Percentiles rank a stretch among this genome's conserved stretches.
Conservation (phyloP, 2,888 invertebrate genomes). For the Hyles lineata region DNA sequence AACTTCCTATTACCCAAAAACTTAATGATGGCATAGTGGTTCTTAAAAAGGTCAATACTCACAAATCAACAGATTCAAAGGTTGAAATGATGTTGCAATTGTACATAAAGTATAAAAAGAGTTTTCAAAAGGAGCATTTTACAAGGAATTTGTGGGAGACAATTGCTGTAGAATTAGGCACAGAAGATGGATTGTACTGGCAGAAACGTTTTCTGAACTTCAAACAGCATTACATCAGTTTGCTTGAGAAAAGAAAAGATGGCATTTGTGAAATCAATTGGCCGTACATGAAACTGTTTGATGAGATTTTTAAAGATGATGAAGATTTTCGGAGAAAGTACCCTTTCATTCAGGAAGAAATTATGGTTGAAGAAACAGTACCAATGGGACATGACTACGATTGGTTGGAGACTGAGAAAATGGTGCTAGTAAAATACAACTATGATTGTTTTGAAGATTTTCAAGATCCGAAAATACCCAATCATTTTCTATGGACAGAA, state of each 20-base stretch:
- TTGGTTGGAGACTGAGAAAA: constrained; percentile 69
- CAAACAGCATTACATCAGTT: constrained; percentile 72
- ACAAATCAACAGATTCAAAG: constrained; percentile 54
- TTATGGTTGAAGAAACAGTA: constrained; percentile 31
- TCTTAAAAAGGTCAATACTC: constrained; percentile 52
- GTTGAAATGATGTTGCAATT: constrained; percentile 67
- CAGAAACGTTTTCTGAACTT: constrained; percentile 74
- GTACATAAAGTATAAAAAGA: constrained; percentile 67
- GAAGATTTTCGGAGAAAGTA: constrained; percentile 64
- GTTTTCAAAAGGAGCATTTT: constrained; percentile 58
- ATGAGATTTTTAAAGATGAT: constrained; percentile 70
- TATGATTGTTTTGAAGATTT: constrained; percentile 77
- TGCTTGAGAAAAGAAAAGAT: constrained; percentile 61
- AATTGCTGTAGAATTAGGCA: constrained; percentile 70
- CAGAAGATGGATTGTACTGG: constrained; percentile 72
- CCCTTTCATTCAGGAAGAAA: constrained; percentile 37
- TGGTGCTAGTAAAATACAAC: constrained; percentile 71
- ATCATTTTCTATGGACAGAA: constrained; percentile 76
- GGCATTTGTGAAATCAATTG: constrained; percentile 61
- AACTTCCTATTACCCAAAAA: constrained; percentile 23
- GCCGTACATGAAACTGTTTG: constrained; percentile 72
- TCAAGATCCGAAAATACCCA: constrained; percentile 70
- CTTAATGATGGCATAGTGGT: constrained; percentile 49
- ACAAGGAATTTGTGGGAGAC: constrained; percentile 70
- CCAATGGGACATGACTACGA: constrained; percentile 37